Evolutionary conservation across 1,140 invertebrate species (phyloP).

Genomic region (Trichomalopsis sarcophagae): DNA sequence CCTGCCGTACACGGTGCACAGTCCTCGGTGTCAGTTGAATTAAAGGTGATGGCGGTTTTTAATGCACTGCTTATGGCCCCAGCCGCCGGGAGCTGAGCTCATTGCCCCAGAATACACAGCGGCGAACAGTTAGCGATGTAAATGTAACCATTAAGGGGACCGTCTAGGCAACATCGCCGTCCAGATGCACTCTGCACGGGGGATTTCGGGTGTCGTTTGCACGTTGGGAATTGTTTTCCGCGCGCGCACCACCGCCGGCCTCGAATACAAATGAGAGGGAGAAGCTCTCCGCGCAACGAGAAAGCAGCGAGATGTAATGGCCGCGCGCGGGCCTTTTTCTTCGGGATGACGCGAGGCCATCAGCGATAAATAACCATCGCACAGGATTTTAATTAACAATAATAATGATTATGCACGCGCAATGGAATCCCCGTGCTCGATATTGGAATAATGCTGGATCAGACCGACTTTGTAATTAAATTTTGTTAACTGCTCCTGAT

Average conservation of each 20-base stretch:
- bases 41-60: conserved; percentile 24
- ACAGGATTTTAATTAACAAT: not conserved
- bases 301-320: not conserved
- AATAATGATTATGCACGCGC: not conserved
- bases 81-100: not conserved
- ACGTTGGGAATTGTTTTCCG: conserved; percentile 31
- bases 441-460: not conserved
- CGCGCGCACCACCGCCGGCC: not conserved
- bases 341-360: not conserved
- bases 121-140: conserved; percentile 25
- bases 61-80: conserved; percentile 2
- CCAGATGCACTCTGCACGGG: conserved; percentile 1
- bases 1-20: not conserved
- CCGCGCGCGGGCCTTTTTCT: not conserved
- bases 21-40: conserved; percentile 3
- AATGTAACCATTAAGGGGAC: conserved; percentile 34
- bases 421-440: not conserved
- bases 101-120: not conserved
- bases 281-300: not conserved
- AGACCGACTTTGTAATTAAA: not conserved
- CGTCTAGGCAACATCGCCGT: conserved; percentile 16
- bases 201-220: conserved; percentile 36
- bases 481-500: not conserved
- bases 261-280: conserved; percentile 9
- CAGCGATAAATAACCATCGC: not conserved